These are phyloP conservation scores for Ligdia adustata DNA, from an alignment of 2,888 invertebrate species.

Conservation along the genomic window DNA sequence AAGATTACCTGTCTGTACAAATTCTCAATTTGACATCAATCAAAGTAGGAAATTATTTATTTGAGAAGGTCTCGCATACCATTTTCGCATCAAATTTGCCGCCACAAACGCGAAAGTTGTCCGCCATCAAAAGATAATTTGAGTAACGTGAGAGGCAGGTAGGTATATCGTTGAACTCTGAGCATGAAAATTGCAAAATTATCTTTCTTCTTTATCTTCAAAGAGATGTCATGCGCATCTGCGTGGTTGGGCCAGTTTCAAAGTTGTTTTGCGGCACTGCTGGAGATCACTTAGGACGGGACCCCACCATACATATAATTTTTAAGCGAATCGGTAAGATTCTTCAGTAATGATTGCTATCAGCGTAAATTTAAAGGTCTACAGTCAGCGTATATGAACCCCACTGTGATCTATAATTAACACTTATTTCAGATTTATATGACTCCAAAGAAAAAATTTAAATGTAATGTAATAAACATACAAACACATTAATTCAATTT, in stretches of 20 bases:
- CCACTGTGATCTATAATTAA: too few species aligned
- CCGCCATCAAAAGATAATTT: slow-evolving; percentile 75
- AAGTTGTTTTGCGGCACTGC: slow-evolving; percentile 74
- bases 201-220: slow-evolving; percentile 82
- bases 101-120: slow-evolving; percentile 58
- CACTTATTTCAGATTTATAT: too few species aligned
- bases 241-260: slow-evolving; percentile 71
- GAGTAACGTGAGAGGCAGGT: slow-evolving; percentile 63
- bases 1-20: slow-evolving; percentile 37
- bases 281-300: slow-evolving; percentile 52
- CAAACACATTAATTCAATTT: too few species aligned
- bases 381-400: too few species aligned
- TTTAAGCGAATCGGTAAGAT: too few species aligned
- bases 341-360: too few species aligned
- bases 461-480: too few species aligned
- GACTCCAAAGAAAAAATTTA: too few species aligned
- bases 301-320: too few species aligned
- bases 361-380: too few species aligned
- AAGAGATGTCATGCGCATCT: slow-evolving; percentile 81
- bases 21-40: slow-evolving; percentile 51
- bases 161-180: slow-evolving; percentile 66
- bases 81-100: slow-evolving; percentile 48
- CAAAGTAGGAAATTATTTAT: slow-evolving; percentile 59
- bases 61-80: slow-evolving; percentile 43
- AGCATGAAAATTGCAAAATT: slow-evolving; percentile 80